Percentiles rank a stretch among this genome's conserved stretches.
Evolutionary conservation across 2,888 invertebrate species (phyloP).

Genomic region (Muscina levida): DNA sequence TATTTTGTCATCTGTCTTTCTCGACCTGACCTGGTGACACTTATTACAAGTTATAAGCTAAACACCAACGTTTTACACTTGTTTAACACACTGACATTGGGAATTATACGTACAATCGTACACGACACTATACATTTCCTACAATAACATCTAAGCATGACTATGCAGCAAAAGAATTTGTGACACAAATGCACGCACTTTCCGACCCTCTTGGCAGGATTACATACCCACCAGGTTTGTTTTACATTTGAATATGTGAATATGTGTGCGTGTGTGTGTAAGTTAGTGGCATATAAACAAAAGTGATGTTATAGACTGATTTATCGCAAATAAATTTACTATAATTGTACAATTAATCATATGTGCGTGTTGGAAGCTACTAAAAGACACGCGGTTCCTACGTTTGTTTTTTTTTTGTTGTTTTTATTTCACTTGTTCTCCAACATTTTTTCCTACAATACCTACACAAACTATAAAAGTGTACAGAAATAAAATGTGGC

Average conservation of each 20-base stretch:
- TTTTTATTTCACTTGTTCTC: not conserved
- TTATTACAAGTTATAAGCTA: conserved; percentile 36
- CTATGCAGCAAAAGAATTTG: too few relatives aligned
- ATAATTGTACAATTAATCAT: conserved; percentile 75
- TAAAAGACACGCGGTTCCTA: conserved; percentile 45
- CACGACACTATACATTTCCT: too few relatives aligned
- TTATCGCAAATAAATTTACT: conserved; percentile 76
- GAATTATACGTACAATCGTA: not conserved
- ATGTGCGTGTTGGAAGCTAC: conserved; percentile 59
- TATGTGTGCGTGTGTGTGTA: conserved; percentile 6
- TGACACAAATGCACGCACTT: too few relatives aligned
- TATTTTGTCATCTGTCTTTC: too few relatives aligned
- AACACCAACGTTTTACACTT: conserved; percentile 30
- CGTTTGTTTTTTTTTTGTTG: conserved; percentile 10
- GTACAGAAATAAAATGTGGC: not conserved
- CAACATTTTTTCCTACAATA: conserved; percentile 1
- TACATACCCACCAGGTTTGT: too few relatives aligned
- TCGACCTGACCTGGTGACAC: conserved; percentile 39
- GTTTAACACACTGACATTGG: not conserved
- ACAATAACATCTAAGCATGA: too few relatives aligned
- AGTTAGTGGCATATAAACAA: not conserved
- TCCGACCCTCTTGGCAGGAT: too few relatives aligned
- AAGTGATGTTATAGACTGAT: conserved; percentile 68
- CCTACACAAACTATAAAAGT: conserved; percentile 8
- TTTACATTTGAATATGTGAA: too few relatives aligned